Percentiles rank a stretch among this genome's conserved stretches.
Evolutionary conservation across 2,797 vertebrate species (phyloP).

Genomic region (Poeciliopsis gracilis): DNA sequence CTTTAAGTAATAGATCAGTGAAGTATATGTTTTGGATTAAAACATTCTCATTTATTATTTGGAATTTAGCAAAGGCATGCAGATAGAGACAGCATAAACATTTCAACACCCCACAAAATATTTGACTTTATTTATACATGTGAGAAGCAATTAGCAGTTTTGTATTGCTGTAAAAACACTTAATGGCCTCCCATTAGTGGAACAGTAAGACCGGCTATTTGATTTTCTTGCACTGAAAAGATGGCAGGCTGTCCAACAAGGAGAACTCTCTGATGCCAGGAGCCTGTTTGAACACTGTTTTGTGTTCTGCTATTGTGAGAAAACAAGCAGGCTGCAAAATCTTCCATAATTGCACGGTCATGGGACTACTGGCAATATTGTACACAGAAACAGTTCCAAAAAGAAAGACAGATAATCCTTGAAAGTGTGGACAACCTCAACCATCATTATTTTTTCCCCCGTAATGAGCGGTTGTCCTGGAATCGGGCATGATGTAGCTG

Average conservation of each 20-base stretch:
- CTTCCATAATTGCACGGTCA: slow-evolving; percentile 30
- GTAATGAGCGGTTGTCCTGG: slow-evolving; percentile 46
- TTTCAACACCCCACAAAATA: slow-evolving; percentile 23
- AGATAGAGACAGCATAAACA: slow-evolving; percentile 12
- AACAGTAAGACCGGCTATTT: slow-evolving; percentile 7
- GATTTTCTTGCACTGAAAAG: not conserved
- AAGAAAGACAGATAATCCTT: slow-evolving; percentile 13
- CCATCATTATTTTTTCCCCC: slow-evolving; percentile 51
- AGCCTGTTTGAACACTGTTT: slow-evolving; percentile 14
- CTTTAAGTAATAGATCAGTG: not conserved
- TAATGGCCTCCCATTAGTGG: not conserved
- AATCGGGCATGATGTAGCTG: slow-evolving; percentile 20
- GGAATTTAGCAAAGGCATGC: slow-evolving; percentile 14
- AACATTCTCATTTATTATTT: slow-evolving; percentile 16
- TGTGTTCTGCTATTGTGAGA: slow-evolving; percentile 1
- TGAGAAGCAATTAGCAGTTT: not conserved
- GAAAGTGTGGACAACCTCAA: slow-evolving; percentile 31
- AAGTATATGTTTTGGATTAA: slow-evolving; percentile 14
- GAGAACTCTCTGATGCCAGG: slow-evolving; percentile 11
- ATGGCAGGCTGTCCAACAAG: not conserved
- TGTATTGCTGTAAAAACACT: slow-evolving; percentile 1
- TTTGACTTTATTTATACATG: slow-evolving; percentile 4
- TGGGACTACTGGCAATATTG: slow-evolving; percentile 16
- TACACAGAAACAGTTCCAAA: slow-evolving; percentile 7
- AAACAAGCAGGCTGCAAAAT: slow-evolving; percentile 16